Conservation (phyloP, 2,113 vertebrate genomes). For the Eulemur macaco region DNA sequence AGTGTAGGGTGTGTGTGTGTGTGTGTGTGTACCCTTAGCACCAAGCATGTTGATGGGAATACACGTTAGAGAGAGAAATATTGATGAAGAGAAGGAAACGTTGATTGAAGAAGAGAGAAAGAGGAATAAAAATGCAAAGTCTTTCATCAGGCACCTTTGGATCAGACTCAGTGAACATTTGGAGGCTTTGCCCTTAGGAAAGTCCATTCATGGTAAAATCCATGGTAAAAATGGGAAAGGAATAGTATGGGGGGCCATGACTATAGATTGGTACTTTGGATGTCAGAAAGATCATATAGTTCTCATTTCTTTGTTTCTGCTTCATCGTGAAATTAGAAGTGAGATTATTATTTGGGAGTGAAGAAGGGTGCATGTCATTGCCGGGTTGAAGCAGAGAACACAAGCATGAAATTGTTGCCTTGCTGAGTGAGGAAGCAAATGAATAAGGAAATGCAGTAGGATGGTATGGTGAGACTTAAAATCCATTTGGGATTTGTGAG, state of each 20-base stretch:
- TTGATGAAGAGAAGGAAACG: background rate
- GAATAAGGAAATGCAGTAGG: background rate
- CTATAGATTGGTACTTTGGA: background rate
- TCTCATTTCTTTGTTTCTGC: background rate
- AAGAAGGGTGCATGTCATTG: background rate
- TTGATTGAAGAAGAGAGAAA: background rate
- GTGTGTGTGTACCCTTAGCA: background rate
- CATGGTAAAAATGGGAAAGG: background rate
- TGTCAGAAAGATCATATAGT: background rate
- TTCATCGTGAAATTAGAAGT: background rate
- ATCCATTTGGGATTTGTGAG: background rate
- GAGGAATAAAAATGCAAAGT: background rate
- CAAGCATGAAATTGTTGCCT: background rate
- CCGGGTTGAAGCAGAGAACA: background rate
- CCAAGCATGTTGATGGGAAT: background rate
- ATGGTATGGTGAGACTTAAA: accelerated
- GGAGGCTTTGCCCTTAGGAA: too few relatives aligned
- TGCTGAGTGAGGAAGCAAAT: background rate
- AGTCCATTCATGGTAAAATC: background rate
- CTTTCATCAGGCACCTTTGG: background rate
- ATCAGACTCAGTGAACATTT: background rate
- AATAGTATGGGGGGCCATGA: too few relatives aligned
- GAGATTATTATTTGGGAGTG: background rate
- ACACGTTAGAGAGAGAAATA: too few relatives aligned
- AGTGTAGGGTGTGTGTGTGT: too few relatives aligned